phyloP scores from a whole-genome alignment of 2,888 invertebrate genomes.

The Emesis furor region DNA sequence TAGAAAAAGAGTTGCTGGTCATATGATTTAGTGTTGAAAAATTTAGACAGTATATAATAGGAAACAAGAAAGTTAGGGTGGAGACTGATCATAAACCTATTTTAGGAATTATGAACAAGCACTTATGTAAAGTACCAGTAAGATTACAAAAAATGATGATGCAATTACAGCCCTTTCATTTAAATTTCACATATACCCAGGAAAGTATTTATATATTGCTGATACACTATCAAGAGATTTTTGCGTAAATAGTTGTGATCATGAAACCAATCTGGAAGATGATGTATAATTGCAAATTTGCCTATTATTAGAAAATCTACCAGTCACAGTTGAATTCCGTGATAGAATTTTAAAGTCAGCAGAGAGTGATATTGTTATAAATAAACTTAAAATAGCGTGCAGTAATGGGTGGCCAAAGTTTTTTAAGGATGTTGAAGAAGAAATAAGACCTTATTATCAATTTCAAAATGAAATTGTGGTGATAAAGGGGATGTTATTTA shows the following conservation, averaged over 20 bases:
- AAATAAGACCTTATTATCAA: conserved; percentile 36
- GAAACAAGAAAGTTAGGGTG: conserved; percentile 25
- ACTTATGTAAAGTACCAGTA: conserved; percentile 39
- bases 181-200: conserved; percentile 2
- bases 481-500: conserved; percentile 53
- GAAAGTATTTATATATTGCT: neutral
- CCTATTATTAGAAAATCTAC: too few species aligned
- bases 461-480: conserved; percentile 37
- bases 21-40: conserved; percentile 39
- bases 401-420: neutral
- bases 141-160: conserved; percentile 25
- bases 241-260: too few species aligned
- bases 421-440: neutral
- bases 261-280: too few species aligned
- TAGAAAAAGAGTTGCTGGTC: conserved; percentile 40
- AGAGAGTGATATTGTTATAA: neutral
- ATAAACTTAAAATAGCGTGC: neutral
- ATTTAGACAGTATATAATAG: too few species aligned
- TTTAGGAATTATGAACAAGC: conserved; percentile 56
- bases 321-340: too few species aligned
- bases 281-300: too few species aligned
- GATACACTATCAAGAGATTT: neutral
- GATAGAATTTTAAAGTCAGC: too few species aligned
- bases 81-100: conserved; percentile 59
- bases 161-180: conserved; percentile 40